phyloP scores from a whole-genome alignment of 1,140 invertebrate species.

The Drosophila ohnishii region DNA sequence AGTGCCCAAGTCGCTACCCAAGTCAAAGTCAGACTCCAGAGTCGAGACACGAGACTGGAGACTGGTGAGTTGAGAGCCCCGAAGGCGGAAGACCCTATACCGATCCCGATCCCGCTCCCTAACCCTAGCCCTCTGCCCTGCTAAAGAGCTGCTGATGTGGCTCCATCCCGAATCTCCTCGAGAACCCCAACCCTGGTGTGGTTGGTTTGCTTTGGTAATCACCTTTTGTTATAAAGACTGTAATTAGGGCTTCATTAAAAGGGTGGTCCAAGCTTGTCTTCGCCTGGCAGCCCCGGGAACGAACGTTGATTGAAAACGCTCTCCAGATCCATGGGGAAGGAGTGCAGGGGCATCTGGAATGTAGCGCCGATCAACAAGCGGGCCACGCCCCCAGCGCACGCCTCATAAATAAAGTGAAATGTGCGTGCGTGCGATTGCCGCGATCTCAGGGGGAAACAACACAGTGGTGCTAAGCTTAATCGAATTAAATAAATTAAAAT shows the following conservation, averaged over 20 bases:
- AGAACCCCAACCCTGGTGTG: constrained; percentile 34
- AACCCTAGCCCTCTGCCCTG: too few relatives aligned
- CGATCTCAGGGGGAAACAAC: constrained; percentile 13
- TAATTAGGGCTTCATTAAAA: constrained; percentile 82
- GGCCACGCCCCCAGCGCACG: constrained; percentile 76
- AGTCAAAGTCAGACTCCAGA: constrained; percentile 23
- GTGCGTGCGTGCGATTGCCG: constrained; percentile 61
- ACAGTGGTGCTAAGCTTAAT: constrained; percentile 43
- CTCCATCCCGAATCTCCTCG: not conserved
- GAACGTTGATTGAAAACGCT: constrained; percentile 76
- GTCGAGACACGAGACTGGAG: constrained; percentile 20
- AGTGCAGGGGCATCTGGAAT: constrained; percentile 31
- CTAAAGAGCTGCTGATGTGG: constrained; percentile 5
- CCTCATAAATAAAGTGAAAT: constrained; percentile 79
- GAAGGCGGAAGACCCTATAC: constrained; percentile 49
- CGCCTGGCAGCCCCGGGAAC: constrained; percentile 62
- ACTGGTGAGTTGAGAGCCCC: constrained; percentile 36
- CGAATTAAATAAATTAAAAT: not conserved
- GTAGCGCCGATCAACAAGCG: constrained; percentile 78
- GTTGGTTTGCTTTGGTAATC: constrained; percentile 81
- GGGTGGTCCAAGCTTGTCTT: constrained; percentile 79
- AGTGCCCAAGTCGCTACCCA: constrained; percentile 15
- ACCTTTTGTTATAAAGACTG: constrained; percentile 82
- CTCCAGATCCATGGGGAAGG: not conserved
- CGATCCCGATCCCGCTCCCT: constrained; percentile 6